These are phyloP conservation scores for Hystrix cristata DNA, from an alignment of 2,113 vertebrate genomes.

Conservation along the genomic window DNA sequence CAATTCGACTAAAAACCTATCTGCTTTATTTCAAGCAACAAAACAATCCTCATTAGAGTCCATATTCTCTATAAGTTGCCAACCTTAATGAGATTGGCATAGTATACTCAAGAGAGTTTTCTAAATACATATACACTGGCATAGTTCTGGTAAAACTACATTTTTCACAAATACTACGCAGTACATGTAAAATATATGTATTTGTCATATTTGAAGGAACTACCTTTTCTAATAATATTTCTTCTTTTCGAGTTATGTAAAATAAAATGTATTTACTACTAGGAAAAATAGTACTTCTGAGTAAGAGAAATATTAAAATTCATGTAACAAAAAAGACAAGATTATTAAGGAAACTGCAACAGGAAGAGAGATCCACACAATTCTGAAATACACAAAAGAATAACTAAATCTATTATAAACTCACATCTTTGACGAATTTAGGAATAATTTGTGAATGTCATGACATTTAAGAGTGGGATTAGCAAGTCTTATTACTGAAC, in stretches of 20 bases:
- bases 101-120: conserved; percentile 19
- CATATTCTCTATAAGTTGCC: neutral
- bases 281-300: conserved; percentile 42
- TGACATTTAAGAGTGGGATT: conserved; percentile 82
- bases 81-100: conserved; percentile 4
- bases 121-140: conserved; percentile 22
- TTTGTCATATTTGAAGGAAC: conserved; percentile 34
- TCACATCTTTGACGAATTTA: conserved; percentile 71
- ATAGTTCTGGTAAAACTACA: conserved; percentile 9
- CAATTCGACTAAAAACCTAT: conserved; percentile 40
- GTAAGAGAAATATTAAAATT: conserved; percentile 55
- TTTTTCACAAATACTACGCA: conserved; percentile 44
- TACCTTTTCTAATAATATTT: neutral
- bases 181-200: neutral
- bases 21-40: conserved; percentile 19
- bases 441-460: conserved; percentile 80
- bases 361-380: conserved; percentile 56
- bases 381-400: conserved; percentile 62
- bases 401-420: conserved; percentile 60
- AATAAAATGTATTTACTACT: conserved; percentile 19
- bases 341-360: conserved; percentile 60
- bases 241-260: conserved; percentile 5
- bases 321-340: conserved; percentile 31
- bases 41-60: neutral
- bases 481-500: conserved; percentile 81